Evolutionary conservation across 2,113 vertebrate species (phyloP), one percentile per base, ranked within the genome.

Genomic region (Ochotona princeps): DNA sequence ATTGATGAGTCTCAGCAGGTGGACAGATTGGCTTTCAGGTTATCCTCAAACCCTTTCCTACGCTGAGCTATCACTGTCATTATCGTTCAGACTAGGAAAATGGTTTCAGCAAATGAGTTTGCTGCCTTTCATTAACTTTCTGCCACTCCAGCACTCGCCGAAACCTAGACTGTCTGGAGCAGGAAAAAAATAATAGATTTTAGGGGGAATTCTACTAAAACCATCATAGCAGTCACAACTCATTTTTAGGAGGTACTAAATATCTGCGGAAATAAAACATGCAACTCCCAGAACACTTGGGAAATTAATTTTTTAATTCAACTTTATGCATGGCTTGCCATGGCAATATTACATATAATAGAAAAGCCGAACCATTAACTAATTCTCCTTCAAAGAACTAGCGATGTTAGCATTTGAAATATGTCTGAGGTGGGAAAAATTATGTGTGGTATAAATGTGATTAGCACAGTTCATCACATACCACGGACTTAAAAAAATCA

Each of bases 231-330:
- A 87, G 84, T 79, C 47, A 82, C 76, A 78, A 54, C 82, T 96
- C 89, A 79, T 84, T 89, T 96, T 94, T 65, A 96, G 47, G 47
- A 74, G 73, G 78, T 63, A n/a, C 51, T 95, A 91, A 91, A 92
- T 81, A 94, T 83, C 73, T 78, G 35, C 38, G 74, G 72, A 91
- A 94, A 84, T 89, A 93, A 93, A 92, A 81, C 70, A 87, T 75
- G 54, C 17, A 87, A 89, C 63, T 95, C 81, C 69, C 69, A 92
- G 87, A 89, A 81, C 75, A 91, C 86, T 81, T 78, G 38, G 85
- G 89, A 96, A 96, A 94, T 94, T 92, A 92, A 76, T 92, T 60
- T 91, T 94, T 96, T 95, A 93, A 95, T 89, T 96, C 61, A 83
- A 49, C 76, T 87, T 90, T 94, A 81, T 95, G 72, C 72, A 91